phyloP scores from a whole-genome alignment of 2,113 vertebrate species.

The Oreocharis arfaki region DNA sequence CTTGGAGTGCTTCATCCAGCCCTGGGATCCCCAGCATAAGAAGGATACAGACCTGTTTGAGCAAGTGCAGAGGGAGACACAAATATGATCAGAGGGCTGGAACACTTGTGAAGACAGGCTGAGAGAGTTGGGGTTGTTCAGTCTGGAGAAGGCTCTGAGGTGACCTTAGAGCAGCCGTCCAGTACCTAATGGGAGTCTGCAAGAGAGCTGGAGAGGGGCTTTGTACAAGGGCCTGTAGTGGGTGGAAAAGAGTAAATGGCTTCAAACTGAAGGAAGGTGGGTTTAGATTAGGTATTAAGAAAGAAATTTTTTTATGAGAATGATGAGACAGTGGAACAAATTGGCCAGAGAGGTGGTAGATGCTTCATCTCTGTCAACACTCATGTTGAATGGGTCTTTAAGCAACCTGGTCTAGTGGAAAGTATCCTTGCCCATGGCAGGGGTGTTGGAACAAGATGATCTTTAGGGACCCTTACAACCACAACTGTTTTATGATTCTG shows the following conservation, averaged over 20 bases:
- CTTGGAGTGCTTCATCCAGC: background rate
- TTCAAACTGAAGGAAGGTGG: background rate
- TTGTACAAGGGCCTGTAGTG: background rate
- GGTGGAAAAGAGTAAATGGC: background rate
- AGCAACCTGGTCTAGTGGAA: background rate
- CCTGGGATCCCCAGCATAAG: background rate
- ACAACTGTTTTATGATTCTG: background rate
- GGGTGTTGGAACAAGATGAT: background rate
- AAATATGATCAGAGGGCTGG: background rate
- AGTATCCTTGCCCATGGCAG: background rate
- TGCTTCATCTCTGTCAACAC: background rate
- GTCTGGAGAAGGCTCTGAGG: background rate
- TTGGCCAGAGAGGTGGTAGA: background rate
- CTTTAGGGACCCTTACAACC: background rate
- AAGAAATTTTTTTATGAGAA: background rate
- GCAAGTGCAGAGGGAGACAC: background rate
- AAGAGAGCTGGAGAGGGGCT: background rate
- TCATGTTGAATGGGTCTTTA: background rate
- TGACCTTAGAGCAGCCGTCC: background rate
- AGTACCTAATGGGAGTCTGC: background rate
- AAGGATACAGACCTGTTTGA: background rate
- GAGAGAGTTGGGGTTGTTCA: background rate
- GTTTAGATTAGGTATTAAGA: background rate
- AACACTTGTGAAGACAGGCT: background rate
- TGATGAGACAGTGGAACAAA: background rate